Evolutionary conservation across 1,140 invertebrate species (phyloP).

Genomic region (Heliconius himera): DNA sequence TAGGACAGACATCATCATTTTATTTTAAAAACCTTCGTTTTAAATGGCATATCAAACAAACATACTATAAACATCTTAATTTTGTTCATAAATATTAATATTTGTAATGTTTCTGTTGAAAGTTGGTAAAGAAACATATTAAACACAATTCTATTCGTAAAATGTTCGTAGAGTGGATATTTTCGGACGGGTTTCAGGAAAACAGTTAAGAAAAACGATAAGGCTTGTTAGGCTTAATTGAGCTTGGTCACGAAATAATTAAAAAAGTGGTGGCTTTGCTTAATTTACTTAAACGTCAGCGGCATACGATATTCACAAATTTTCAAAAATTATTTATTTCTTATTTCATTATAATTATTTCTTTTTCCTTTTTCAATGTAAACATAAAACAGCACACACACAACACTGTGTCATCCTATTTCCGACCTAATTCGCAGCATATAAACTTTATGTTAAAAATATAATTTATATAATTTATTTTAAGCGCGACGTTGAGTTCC

Average conservation of each 20-base stretch:
- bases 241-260: slow-evolving; percentile 43
- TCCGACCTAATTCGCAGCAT: no score
- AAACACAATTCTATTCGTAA: background rate
- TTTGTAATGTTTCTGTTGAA: background rate
- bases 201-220: slow-evolving; percentile 17
- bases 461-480: no score
- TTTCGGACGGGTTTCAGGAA: background rate
- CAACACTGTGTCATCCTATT: no score
- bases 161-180: background rate
- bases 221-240: slow-evolving; percentile 35
- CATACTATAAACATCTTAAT: background rate
- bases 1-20: no score
- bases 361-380: background rate
- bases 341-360: no score
- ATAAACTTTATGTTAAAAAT: no score
- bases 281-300: slow-evolving; percentile 1
- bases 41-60: background rate
- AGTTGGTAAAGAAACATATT: background rate
- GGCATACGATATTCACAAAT: background rate
- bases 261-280: slow-evolving; percentile 23
- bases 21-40: no score
- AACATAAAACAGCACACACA: no score
- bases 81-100: background rate
- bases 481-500: no score
- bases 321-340: background rate